Conservation (phyloP, 2,113 vertebrate species). For the Struthidea cinerea region DNA sequence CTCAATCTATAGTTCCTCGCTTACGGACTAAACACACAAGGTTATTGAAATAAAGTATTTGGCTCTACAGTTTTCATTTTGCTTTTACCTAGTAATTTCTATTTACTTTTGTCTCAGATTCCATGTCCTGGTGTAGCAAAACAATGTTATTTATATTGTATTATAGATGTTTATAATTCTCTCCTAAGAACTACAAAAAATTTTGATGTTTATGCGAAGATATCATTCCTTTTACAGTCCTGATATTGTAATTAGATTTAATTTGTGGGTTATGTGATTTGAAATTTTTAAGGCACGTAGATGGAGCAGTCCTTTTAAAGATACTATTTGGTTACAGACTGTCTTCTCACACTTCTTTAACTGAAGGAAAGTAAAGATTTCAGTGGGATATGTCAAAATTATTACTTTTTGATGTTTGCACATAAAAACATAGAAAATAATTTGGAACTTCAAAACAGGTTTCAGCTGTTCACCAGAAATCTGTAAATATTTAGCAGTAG, state of each 20-base stretch:
- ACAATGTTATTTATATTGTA: background rate
- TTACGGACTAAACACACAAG: slow-evolving; percentile 86
- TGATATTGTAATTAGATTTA: background rate
- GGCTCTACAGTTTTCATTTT: background rate
- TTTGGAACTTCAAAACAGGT: background rate
- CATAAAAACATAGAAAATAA: background rate
- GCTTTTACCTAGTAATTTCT: background rate
- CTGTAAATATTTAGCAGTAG: background rate
- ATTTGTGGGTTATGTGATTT: background rate
- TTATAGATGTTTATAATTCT: background rate
- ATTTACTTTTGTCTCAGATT: background rate
- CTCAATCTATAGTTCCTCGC: slow-evolving; percentile 84
- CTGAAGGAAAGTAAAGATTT: background rate
- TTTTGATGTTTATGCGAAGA: background rate
- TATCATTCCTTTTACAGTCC: background rate
- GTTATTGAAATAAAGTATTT: slow-evolving; percentile 55
- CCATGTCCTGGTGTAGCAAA: background rate
- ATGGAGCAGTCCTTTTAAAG: background rate
- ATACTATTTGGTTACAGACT: background rate
- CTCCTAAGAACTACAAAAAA: background rate
- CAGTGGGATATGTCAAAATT: background rate
- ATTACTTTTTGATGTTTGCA: background rate
- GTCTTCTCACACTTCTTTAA: background rate
- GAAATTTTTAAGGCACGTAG: background rate
- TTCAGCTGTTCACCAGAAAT: background rate